phyloP scores from a whole-genome alignment of 2,797 vertebrate genomes.

The Alcedo quadribrachys region DNA sequence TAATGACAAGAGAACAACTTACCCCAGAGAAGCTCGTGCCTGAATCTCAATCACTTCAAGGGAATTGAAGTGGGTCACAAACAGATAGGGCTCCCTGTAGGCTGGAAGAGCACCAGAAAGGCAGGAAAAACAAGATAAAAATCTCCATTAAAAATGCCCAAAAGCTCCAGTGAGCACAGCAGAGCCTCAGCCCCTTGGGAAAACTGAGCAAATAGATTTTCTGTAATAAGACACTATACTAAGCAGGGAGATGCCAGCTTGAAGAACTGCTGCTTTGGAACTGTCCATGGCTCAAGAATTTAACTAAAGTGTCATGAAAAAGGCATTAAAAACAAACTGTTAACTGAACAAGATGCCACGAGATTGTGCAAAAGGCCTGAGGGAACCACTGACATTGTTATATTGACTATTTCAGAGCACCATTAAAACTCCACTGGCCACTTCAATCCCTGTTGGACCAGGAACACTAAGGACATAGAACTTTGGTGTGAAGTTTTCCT shows the following conservation, averaged over 20 bases:
- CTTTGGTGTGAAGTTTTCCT: neutral
- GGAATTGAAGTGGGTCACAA: constrained; percentile 99
- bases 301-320: neutral
- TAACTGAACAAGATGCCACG: neutral
- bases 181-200: neutral
- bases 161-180: neutral
- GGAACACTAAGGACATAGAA: neutral
- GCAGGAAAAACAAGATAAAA: constrained; percentile 7
- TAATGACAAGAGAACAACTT: constrained; percentile 45
- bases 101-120: constrained; percentile 74
- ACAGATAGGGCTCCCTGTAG: constrained; percentile 96
- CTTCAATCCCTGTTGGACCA: neutral
- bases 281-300: neutral
- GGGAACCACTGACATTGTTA: neutral
- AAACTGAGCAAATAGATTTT: neutral
- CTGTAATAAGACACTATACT: neutral
- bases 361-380: neutral
- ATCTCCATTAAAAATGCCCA: constrained; percentile 12
- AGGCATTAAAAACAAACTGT: neutral
- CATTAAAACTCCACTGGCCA: neutral
- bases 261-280: constrained; percentile 1
- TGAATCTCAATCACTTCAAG: constrained; percentile 98
- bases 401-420: neutral
- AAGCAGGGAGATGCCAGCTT: neutral
- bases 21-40: constrained; percentile 93